Conservation (phyloP, 2,113 vertebrate genomes). For the Garra rufa region DNA sequence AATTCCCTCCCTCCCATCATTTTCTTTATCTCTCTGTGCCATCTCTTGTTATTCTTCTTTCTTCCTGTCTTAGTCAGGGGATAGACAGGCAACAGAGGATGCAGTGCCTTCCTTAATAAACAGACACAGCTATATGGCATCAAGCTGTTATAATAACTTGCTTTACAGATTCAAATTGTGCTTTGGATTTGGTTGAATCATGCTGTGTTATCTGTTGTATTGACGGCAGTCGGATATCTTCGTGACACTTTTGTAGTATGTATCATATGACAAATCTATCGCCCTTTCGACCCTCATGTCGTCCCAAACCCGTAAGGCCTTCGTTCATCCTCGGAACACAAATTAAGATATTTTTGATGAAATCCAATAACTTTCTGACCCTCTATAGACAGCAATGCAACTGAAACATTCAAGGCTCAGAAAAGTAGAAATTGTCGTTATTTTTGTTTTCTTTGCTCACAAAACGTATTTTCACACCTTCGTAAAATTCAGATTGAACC, state of each 20-base stretch:
- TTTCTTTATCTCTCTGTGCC: conserved; percentile 24
- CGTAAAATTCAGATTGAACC: too few relatives aligned
- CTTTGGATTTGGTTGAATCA: not conserved
- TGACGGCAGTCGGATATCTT: not conserved
- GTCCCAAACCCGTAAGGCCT: too few relatives aligned
- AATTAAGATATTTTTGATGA: too few relatives aligned
- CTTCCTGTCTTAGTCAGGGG: not conserved
- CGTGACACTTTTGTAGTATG: not conserved
- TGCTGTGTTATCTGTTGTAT: not conserved
- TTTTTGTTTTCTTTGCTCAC: too few relatives aligned
- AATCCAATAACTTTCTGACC: too few relatives aligned
- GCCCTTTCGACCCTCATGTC: not conserved
- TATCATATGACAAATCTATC: not conserved
- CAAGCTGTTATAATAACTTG: not conserved
- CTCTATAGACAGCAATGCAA: too few relatives aligned
- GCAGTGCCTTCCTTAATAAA: not conserved
- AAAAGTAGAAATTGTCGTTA: too few relatives aligned
- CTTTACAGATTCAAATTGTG: not conserved
- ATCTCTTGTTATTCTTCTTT: conserved; percentile 24
- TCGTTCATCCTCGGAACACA: too few relatives aligned
- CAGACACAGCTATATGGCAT: not conserved
- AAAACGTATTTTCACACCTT: too few relatives aligned
- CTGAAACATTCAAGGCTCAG: too few relatives aligned
- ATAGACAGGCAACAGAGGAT: not conserved
- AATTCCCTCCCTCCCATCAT: not conserved